Base-by-base conservation (phyloP, 2,888 invertebrate species). In the Drosophila nigritarsus region DNA sequence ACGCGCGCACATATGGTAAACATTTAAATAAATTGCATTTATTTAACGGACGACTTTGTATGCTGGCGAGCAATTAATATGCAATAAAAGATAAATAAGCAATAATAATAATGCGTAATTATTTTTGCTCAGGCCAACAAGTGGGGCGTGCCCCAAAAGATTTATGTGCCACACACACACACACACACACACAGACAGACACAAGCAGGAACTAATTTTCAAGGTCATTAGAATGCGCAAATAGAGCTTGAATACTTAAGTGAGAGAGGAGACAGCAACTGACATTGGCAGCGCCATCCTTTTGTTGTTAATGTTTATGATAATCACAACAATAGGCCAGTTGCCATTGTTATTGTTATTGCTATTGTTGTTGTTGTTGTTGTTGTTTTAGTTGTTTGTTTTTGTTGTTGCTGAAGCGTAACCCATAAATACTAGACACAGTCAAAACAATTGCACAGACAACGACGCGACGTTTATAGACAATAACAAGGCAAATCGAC, bases 201-300 rank as follows among this genome's bases (percentile, higher is more conserved):
- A 55, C 13, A 55, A 73, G 76, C 80, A 91, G 91, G 91, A 91
- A 91, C 90, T 91, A 87, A 91, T 92, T 91, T 91, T 91, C 91
- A 91, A 91, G 91, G 91, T 91, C 91, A 91, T 91, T 91, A 90
- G 88, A 91, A 89, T 78, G 81, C 71, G 71, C 77, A 75, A 85
- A 83, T 73, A 62, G 73, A 62, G 83, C 45, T 20, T 32, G 36
- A 48, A 61, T 58, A 36, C 70, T 68, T 51, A 30, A 60, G 59
- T 59, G 60, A 54, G 60, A 38, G 67, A 38, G 59, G 59, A 73
- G 60, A 58, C 65, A 40, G 58, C 27, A 75, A 64, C 75, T 74
- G 70, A 67, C 70, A 77, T 70, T 83, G 89, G 70, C 87, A 82
- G 78, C 69, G 71, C 60, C 83, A 81, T 86, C 83, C 89, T 75